Conservation (phyloP, 2,888 invertebrate genomes). For the Notocelia uddmanniana region DNA sequence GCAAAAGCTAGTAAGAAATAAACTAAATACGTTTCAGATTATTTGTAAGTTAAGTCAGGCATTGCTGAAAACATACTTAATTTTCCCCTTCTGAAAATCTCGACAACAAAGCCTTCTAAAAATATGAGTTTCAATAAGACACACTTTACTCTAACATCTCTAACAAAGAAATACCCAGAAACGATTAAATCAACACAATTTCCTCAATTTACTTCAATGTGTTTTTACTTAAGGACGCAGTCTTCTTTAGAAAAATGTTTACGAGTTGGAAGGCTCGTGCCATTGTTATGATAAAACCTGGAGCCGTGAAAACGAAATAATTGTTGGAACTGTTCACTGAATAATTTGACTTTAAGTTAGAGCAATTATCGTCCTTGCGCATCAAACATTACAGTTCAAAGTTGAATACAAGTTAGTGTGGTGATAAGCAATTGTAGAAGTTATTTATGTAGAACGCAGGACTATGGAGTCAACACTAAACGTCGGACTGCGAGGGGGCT, state of each 20-base stretch:
- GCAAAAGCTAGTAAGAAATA: too few species aligned
- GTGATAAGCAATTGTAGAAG: conserved; percentile 38
- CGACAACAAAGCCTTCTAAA: not conserved
- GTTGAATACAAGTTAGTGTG: conserved; percentile 10
- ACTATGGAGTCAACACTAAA: conserved; percentile 21
- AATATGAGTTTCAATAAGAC: not conserved
- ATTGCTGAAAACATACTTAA: not conserved
- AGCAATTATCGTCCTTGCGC: not conserved
- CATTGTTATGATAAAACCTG: conserved; percentile 37
- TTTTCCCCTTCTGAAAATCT: conserved; percentile 7
- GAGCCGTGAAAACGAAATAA: conserved; percentile 17
- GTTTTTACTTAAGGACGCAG: conserved; percentile 25
- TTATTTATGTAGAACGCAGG: conserved; percentile 39
- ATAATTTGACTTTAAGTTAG: not conserved
- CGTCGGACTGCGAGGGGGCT: conserved; percentile 11
- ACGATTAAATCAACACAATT: conserved; percentile 9
- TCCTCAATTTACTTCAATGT: conserved; percentile 36
- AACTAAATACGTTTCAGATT: too few species aligned
- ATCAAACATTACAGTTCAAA: conserved; percentile 14
- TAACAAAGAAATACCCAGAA: conserved; percentile 10
- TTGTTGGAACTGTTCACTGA: conserved; percentile 20
- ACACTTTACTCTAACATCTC: not conserved
- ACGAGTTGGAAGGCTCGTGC: conserved; percentile 23
- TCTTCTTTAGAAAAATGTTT: conserved; percentile 30
- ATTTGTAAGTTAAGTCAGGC: not conserved